Percentiles rank a stretch among this genome's conserved stretches.
Conservation (phyloP, 2,113 vertebrate genomes). For the Chaetodon auriga region DNA sequence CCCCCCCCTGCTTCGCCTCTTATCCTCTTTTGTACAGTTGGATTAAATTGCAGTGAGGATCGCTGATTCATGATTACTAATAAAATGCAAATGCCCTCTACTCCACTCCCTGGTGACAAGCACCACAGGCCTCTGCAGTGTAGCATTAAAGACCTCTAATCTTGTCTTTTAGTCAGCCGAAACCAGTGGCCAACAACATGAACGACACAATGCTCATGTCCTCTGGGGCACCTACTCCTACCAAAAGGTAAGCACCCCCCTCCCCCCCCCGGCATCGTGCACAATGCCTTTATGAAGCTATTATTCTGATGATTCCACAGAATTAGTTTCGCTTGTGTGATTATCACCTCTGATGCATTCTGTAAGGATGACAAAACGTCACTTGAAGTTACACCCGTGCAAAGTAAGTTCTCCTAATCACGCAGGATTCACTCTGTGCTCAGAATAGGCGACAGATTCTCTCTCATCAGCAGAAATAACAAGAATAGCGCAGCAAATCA, state of each 20-base stretch:
- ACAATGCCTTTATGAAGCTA: constrained; percentile 12
- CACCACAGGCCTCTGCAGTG: constrained; percentile 62
- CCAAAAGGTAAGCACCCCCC: constrained; percentile 89
- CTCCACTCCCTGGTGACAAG: constrained; percentile 56
- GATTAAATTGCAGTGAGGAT: constrained; percentile 57
- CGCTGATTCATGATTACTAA: constrained; percentile 74
- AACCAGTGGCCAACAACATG: constrained; percentile 89
- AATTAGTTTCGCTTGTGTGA: background rate
- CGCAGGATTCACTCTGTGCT: background rate
- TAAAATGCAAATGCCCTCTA: constrained; percentile 69
- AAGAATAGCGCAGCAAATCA: constrained; percentile 10
- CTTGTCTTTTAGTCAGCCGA: constrained; percentile 89
- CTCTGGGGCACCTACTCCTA: constrained; percentile 91
- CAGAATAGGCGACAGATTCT: constrained; percentile 24
- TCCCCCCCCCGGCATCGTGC: background rate
- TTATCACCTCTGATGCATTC: background rate
- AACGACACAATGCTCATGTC: constrained; percentile 91
- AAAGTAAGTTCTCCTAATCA: constrained; percentile 14
- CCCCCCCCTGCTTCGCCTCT: background rate
- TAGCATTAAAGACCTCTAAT: constrained; percentile 79
- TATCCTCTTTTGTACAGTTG: constrained; percentile 35
- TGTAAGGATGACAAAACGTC: constrained; percentile 7
- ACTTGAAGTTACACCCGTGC: constrained; percentile 14
- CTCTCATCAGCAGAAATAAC: constrained; percentile 22
- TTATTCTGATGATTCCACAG: constrained; percentile 6